phyloP scores from a whole-genome alignment of 2,888 invertebrate species.

The Pyrochroa serraticornis region DNA sequence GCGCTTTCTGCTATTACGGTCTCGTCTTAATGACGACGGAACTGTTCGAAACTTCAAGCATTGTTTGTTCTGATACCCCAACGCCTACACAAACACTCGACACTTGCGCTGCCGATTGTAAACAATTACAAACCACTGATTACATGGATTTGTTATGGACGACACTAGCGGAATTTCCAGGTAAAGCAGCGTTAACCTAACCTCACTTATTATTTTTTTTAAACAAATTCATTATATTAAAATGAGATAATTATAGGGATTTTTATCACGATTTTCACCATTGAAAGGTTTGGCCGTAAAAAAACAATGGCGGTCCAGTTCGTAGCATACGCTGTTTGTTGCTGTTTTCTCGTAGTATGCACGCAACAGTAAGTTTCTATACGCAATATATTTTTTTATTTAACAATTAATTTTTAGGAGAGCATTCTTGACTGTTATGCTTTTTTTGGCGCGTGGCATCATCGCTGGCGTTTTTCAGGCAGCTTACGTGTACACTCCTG shows the following conservation, averaged over 20 bases:
- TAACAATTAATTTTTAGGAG: slow-evolving; percentile 61
- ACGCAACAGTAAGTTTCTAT: slow-evolving; percentile 67
- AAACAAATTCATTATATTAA: slow-evolving; percentile 8
- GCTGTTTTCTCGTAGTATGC: slow-evolving; percentile 76
- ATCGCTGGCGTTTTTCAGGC: slow-evolving; percentile 95
- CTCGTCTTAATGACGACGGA: slow-evolving; percentile 94
- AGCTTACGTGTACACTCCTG: slow-evolving; percentile 94
- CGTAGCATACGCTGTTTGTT: slow-evolving; percentile 78
- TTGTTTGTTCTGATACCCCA: slow-evolving; percentile 53
- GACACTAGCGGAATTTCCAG: slow-evolving; percentile 93
- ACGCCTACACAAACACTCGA: slow-evolving; percentile 52
- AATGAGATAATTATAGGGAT: slow-evolving; percentile 66
- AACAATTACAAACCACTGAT: slow-evolving; percentile 79
- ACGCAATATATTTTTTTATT: slow-evolving; percentile 2
- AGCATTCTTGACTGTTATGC: slow-evolving; percentile 76
- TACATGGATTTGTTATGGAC: slow-evolving; percentile 94
- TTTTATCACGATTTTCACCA: slow-evolving; percentile 85
- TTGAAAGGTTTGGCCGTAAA: slow-evolving; percentile 88
- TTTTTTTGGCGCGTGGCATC: slow-evolving; percentile 88
- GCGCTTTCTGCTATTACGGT: slow-evolving; percentile 95
- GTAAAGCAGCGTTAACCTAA: slow-evolving; percentile 53
- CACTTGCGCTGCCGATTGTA: slow-evolving; percentile 71
- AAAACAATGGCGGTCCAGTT: slow-evolving; percentile 95
- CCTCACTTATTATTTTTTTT: slow-evolving; percentile 1
- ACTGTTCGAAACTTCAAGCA: slow-evolving; percentile 72